Base-by-base conservation (phyloP, 2,113 vertebrate genomes). In the Arothron firmamentum region DNA sequence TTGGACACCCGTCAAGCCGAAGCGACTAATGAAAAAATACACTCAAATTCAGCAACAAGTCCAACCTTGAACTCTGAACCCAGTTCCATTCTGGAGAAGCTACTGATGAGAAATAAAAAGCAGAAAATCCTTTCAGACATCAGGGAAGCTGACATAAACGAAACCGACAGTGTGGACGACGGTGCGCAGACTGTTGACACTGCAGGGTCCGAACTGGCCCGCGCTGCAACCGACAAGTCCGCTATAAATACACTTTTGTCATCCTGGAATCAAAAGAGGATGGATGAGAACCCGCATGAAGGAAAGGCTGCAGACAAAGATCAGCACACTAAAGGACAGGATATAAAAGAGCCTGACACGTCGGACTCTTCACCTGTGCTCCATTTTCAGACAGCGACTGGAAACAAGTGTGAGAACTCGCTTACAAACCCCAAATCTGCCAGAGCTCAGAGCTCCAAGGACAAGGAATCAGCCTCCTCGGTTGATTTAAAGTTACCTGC, bases 41-140 rank as follows among this genome's bases (percentile, higher is more conserved):
- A 25, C 11, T 25, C 52, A 2, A 25, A 51, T 51, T 59, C 59
- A 20, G n/a, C 38, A 43, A 61, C 62, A 28, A 42, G 56, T 63
- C 15, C 52, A 6, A 59, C 38, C 9, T 25, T n/a, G 38, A 4
- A 67, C 9, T 2, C 1, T 19, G 83, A 84, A 41, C 74, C 85
- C 19, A 72, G 79, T 38, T 85, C 78, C 42, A 89, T 89, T 79
- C 58, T 89, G 70, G 80, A 86, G 70, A 88, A 75, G 70, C 74
- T 89, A 7, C 65, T 89, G 51, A 83, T 46, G 65, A 84, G 82
- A 77, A 84, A 82, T 28, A 79, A 25, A 69, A 80, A 66, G 8
- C 78, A 80, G 21, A 51, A 54, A 1, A 67, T 31, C 16, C 41
- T 74, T 5, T 78, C 67, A 31, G 57, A 67, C 41, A 67, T 73